Evolutionary conservation across 2,113 vertebrate genomes (phyloP).

Genomic region (Platichthys flesus): DNA sequence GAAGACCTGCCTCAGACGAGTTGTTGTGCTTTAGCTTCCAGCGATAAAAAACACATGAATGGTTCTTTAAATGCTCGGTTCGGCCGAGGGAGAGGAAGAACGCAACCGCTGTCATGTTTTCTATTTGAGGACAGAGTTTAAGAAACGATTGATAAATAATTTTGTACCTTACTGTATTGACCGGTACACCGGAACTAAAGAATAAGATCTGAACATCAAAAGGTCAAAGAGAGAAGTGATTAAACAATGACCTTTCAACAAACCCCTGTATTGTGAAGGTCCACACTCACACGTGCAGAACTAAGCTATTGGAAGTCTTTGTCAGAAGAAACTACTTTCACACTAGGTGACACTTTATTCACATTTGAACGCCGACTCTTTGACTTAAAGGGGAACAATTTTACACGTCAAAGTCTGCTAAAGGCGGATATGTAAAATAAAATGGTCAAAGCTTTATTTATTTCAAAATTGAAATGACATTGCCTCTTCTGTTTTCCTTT

Average conservation of each 20-base stretch:
- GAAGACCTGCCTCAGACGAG: background rate
- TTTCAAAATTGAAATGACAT: no score
- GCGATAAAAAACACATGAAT: background rate
- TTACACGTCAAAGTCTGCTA: no score
- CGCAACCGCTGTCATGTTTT: background rate
- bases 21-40: background rate
- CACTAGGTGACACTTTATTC: no score
- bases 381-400: no score
- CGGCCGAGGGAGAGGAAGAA: background rate
- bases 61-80: background rate
- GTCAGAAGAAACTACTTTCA: background rate
- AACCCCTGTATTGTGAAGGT: background rate
- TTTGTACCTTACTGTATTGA: background rate
- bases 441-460: no score
- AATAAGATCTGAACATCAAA: background rate
- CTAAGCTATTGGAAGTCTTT: background rate
- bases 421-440: no score
- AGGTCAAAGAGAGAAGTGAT: background rate
- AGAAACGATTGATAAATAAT: background rate
- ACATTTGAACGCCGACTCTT: no score
- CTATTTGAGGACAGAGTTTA: background rate
- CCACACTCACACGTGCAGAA: background rate
- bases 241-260: slow-evolving; percentile 14
- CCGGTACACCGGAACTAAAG: background rate
- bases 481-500: no score